These are phyloP conservation scores for Crenichthys baileyi DNA, from an alignment of 2,797 vertebrate species.

Conservation along the genomic window DNA sequence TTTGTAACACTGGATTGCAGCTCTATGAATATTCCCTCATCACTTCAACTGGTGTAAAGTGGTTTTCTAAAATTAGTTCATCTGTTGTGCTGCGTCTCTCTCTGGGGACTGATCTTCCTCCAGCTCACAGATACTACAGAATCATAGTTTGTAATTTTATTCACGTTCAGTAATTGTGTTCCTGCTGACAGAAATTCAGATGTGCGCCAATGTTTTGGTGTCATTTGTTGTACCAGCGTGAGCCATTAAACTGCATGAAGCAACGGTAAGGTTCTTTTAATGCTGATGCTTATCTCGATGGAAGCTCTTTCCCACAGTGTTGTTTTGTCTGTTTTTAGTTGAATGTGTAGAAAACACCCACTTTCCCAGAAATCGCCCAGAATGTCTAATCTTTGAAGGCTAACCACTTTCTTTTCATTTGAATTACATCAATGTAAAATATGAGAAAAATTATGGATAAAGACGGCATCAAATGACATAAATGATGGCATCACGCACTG, in stretches of 20 bases:
- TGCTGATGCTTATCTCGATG: background rate
- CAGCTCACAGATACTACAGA: background rate
- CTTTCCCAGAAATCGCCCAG: too few relatives aligned
- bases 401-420: background rate
- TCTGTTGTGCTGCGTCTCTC: conserved; percentile 15
- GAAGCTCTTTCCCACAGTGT: background rate
- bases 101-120: conserved; percentile 10
- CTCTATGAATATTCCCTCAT: conserved; percentile 8
- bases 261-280: background rate
- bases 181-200: conserved; percentile 11
- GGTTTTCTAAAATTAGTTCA: conserved; percentile 11
- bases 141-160: conserved; percentile 3
- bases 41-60: conserved; percentile 14
- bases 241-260: conserved; percentile 4
- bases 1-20: conserved; percentile 6
- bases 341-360: background rate
- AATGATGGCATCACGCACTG: background rate
- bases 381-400: too few relatives aligned
- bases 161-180: background rate
- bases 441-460: background rate
- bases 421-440: background rate
- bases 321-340: background rate
- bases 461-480: background rate
- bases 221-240: background rate
- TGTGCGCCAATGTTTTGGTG: background rate